Conservation (phyloP, 2,888 invertebrate genomes). For the Chydorus sphaericus region DNA sequence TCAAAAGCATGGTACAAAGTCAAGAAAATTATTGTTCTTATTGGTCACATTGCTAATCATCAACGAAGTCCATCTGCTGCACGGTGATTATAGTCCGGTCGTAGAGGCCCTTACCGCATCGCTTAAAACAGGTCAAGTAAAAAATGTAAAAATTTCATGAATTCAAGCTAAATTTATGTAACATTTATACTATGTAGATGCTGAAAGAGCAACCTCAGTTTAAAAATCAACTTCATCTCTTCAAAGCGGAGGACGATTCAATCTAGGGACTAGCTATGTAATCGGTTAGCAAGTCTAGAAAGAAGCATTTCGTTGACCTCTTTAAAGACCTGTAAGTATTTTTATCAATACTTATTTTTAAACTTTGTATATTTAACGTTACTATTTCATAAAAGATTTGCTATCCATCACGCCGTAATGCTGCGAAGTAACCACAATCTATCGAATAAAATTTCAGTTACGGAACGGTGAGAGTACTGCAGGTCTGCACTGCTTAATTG, state of each 20-base stretch:
- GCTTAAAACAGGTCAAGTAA: constrained; percentile 63
- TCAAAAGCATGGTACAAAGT: too few relatives aligned
- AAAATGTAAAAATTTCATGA: not conserved
- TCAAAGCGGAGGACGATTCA: constrained; percentile 45
- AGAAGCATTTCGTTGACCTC: constrained; percentile 66
- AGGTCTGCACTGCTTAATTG: constrained; percentile 90
- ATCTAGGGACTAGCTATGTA: constrained; percentile 52
- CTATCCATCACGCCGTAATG: constrained; percentile 95
- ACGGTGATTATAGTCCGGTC: constrained; percentile 93
- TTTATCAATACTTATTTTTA: not conserved
- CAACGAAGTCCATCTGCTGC: constrained; percentile 55
- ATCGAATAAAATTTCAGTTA: constrained; percentile 82
- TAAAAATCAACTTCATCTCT: constrained; percentile 51
- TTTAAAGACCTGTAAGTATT: constrained; percentile 57
- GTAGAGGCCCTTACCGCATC: constrained; percentile 67
- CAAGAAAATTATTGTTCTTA: too few relatives aligned
- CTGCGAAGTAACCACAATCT: constrained; percentile 63
- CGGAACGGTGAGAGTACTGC: constrained; percentile 72
- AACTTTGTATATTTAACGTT: not conserved
- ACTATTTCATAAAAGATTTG: constrained; percentile 34
- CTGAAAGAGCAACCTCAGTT: constrained; percentile 66
- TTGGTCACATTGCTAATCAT: constrained; percentile 34
- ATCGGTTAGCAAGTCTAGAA: constrained; percentile 53
- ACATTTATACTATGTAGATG: not conserved
- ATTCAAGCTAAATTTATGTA: not conserved